Base-by-base conservation (phyloP, 2,888 invertebrate species). In the Thalpophila matura region DNA sequence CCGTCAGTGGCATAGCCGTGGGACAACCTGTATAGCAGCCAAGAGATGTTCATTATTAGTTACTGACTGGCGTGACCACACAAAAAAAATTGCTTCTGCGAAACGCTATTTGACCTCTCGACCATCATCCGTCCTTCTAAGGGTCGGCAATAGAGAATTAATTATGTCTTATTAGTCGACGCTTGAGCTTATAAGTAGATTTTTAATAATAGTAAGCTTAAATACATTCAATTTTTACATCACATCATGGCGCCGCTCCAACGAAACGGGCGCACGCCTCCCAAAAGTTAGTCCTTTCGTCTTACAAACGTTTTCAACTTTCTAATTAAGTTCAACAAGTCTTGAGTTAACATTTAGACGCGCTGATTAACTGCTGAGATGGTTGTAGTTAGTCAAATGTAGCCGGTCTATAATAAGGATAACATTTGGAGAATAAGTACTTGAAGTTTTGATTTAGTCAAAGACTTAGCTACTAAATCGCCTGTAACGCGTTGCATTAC, bases 291-390 rank as follows among this genome's bases (percentile, higher is more conserved):
- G 67, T 74, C 77, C 62, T 63, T 74, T 37, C 63, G 74, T 80
- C 79, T 86, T 82, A 81, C 83, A 77, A 83, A 82, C 85, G 84
- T 88, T 89, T 84, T 84, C 85, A 91, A 92, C 89, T 92, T 91
- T 89, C 84, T 92, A 92, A 93, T 93, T 93, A 91, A 92, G 92
- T 92, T 91, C 80, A 68, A 63, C 84, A 88, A 89, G 87, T 91
- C 85, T 83, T 86, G 81, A 88, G 91, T 89, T 89, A 92, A 93
- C 91, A 91, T 93, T 93, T 89, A 86, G 84, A 88, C 84, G 87
- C 85, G 84, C 85, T 92, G 91, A 92, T 93, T 91, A 89, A 87
- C 86, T 85, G 79, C 67, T 81, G 82, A 82, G 77, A 82, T 81
- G 78, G 78, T 81, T 67, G 60, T 64, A 74, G 76, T 84, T 81